Percentiles rank a stretch among this genome's conserved stretches.
These are phyloP conservation scores for Pseudomyrmex gracilis DNA, from an alignment of 1,140 invertebrate species.

Conservation along the genomic window DNA sequence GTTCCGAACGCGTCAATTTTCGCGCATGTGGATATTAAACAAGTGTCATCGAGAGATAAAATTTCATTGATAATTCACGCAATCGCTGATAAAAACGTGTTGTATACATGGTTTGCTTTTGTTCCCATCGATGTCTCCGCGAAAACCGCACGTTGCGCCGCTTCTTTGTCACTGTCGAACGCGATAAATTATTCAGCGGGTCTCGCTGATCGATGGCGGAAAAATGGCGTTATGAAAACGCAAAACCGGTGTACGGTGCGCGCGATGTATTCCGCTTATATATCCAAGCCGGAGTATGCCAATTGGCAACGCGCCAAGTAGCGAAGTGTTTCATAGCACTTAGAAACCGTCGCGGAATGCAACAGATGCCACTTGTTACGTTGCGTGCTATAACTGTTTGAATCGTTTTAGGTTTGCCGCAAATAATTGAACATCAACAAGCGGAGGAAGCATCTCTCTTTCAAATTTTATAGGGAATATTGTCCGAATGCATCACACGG, in stretches of 20 bases:
- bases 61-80: conserved; percentile 22
- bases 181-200: conserved; percentile 56
- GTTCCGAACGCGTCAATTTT: neutral
- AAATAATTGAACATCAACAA: neutral
- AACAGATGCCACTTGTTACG: conserved; percentile 81
- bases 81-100: neutral
- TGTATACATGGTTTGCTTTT: neutral
- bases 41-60: conserved; percentile 9
- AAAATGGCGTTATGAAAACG: conserved; percentile 49
- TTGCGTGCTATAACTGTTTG: conserved; percentile 64
- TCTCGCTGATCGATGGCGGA: neutral
- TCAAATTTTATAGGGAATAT: neutral
- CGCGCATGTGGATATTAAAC: conserved; percentile 9
- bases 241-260: neutral
- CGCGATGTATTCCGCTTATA: conserved; percentile 67
- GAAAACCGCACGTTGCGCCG: neutral
- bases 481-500: neutral
- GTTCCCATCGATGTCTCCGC: neutral
- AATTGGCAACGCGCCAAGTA: conserved; percentile 77
- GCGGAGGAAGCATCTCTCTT: neutral
- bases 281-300: conserved; percentile 62
- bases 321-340: conserved; percentile 75
- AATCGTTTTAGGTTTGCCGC: conserved; percentile 19
- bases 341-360: conserved; percentile 69
- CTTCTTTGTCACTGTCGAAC: conserved; percentile 50